A percentile compares a stretch with the other conserved stretches of the same genome.
Conservation (phyloP, 2,113 vertebrate genomes). For the Erinaceus europaeus region DNA sequence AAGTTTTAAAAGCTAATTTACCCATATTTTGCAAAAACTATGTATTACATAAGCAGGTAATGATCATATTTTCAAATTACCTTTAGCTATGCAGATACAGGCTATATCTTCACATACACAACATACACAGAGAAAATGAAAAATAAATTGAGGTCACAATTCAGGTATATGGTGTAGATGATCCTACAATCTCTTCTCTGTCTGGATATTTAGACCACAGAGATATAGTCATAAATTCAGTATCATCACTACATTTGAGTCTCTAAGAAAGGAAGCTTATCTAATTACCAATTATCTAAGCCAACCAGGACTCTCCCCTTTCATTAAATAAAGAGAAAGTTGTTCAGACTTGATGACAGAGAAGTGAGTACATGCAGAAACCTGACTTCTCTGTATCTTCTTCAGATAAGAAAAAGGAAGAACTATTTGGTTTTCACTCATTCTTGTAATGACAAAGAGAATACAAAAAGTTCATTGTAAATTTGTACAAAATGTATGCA, state of each 20-base stretch:
- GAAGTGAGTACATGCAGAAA: constrained; percentile 60
- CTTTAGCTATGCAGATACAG: constrained; percentile 56
- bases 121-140: constrained; percentile 47
- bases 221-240: constrained; percentile 39
- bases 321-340: constrained; percentile 65
- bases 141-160: constrained; percentile 39
- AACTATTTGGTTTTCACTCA: constrained; percentile 74
- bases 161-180: constrained; percentile 32
- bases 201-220: constrained; percentile 49
- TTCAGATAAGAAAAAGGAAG: constrained; percentile 59
- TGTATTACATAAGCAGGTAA: constrained; percentile 55
- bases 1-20: constrained; percentile 52
- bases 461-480: constrained; percentile 82
- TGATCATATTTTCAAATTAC: constrained; percentile 46
- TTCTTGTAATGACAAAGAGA: constrained; percentile 80
- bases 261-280: constrained; percentile 70
- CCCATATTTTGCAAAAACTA: constrained; percentile 47
- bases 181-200: constrained; percentile 23
- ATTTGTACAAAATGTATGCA: constrained; percentile 78
- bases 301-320: constrained; percentile 56
- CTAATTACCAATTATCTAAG: constrained; percentile 45
- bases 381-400: constrained; percentile 73
- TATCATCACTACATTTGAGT: constrained; percentile 65
- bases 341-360: constrained; percentile 48
- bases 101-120: constrained; percentile 45